Evolutionary conservation across 2,888 invertebrate species (phyloP), one percentile per base, ranked within the genome.

Genomic region (Nebria salina): DNA sequence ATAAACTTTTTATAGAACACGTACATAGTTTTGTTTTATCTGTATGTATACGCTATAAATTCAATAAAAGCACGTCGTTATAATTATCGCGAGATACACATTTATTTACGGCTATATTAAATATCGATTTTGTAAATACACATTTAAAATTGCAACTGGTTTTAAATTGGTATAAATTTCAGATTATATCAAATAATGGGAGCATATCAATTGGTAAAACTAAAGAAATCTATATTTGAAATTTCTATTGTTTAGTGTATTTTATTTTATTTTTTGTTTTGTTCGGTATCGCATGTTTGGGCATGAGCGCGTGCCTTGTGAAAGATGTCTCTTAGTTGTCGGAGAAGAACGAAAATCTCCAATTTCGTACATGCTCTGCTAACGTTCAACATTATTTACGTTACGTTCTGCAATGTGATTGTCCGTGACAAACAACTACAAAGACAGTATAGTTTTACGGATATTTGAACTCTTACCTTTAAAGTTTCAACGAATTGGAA

Each of bases 271-370:
- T 54, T 8, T 8, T 54, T 54, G 54, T n/a, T n/a, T n/a, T n/a
- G 54, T 54, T 54, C 13, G 13, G 54, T 54, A 13, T 54, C 13
- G 54, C 54, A 54, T 54, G 54, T 54, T 54, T 54, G 54, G 54
- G 13, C 13, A 54, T 54, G 54, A 13, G 13, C 13, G 13, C 54
- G 54, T 54, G 54, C 4, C 54, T 54, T 54, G 54, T 54, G 54
- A 54, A 54, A 54, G 11, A 13, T 54, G 54, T 54, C 54, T 54
- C 54, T 54, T 54, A 13, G 11, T 54, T 54, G 54, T 54, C 54
- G 54, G 54, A 54, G 54, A 54, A 54, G 54, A 54, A 54, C 54
- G 54, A 54, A 54, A 54, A 54, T 54, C 54, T 54, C 54, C 54
- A 54, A 54, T 54, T 54, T 54, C 11, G 54, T 54, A 54, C 54